Conservation (phyloP, 2,797 vertebrate genomes). For the Notoglanidium macrostoma region DNA sequence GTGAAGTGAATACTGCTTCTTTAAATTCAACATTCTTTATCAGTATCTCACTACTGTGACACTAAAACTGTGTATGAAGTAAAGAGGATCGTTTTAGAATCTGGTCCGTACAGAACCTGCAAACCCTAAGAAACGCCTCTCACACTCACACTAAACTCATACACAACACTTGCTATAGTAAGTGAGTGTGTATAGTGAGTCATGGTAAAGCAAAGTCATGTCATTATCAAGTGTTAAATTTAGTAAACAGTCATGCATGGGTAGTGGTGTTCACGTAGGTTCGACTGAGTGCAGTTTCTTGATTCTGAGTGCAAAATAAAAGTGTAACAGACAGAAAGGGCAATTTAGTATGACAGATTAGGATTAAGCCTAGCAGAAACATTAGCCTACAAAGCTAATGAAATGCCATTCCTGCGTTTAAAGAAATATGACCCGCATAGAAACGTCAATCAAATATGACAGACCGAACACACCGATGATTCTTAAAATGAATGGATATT, state of each 20-base stretch:
- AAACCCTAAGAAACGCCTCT: conserved; percentile 10
- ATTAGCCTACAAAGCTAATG: not conserved
- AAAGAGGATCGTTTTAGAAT: not conserved
- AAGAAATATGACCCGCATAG: not conserved
- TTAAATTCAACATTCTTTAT: not conserved
- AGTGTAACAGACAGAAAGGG: not conserved
- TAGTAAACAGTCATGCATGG: conserved; percentile 12
- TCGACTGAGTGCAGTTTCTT: not conserved
- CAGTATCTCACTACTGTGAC: conserved; percentile 2
- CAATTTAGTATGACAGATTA: not conserved
- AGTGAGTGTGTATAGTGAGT: conserved; percentile 41
- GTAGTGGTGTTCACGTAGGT: not conserved
- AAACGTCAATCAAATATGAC: not conserved
- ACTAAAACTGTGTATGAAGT: conserved; percentile 12
- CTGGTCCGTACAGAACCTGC: not conserved
- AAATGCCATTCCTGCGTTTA: not conserved
- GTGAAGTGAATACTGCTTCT: not conserved
- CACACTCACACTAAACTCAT: conserved; percentile 12
- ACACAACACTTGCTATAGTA: conserved; percentile 12
- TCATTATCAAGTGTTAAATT: conserved; percentile 7
- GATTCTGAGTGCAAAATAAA: not conserved
- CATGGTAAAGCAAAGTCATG: conserved; percentile 34
- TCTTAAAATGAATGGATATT: not conserved
- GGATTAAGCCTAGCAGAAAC: not conserved
- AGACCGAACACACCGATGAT: not conserved